Evolutionary conservation across 1,140 invertebrate genomes (phyloP), one percentile per base, ranked within the genome.

Genomic region (Coenobita brevimanus): DNA sequence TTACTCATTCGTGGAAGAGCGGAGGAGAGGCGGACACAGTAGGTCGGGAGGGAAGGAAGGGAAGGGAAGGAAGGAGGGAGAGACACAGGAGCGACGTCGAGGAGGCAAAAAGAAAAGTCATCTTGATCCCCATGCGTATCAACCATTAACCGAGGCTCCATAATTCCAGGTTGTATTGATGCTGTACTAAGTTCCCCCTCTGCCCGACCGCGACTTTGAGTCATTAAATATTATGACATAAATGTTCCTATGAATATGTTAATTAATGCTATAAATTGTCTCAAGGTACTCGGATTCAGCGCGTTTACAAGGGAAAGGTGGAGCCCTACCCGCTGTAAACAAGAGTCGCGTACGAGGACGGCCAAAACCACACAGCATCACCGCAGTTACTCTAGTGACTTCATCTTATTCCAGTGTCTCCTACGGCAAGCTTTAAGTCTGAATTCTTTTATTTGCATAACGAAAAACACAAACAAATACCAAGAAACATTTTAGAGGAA

Each of bases 181-280:
- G 76, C 24, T 46, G 60, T 79, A 78, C 54, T 86, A 62, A 86
- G 60, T 43, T 33, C 54, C 46, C 60, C 57, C 46, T 57, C 57
- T 41, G 50, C 62, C 83, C 67, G 69, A 81, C 79, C 79, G 64
- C 76, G 78, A 87, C 85, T 87, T 69, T 54, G 60, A 75, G 60
- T 87, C 85, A 81, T 87, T 87, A 87, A 87, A 87, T 87, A 87
- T 87, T 87, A 87, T 81, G 85, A 87, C 85, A 80, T 57, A 80
- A 87, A 87, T 73, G 76, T 73, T 54, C 78, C 85, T 57, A 87
- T 87, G 85, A 80, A 87, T 87, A 87, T 87, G 85, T 87, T 87
- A 80, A 87, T 87, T 87, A 87, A 87, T 87, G 85, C 76, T 71
- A 87, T 87, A 87, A 87, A 87, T 87, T 87, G 85, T 87, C 85